Conservation (phyloP, 1,140 invertebrate species). For the Chrysomallon squamiferum region DNA sequence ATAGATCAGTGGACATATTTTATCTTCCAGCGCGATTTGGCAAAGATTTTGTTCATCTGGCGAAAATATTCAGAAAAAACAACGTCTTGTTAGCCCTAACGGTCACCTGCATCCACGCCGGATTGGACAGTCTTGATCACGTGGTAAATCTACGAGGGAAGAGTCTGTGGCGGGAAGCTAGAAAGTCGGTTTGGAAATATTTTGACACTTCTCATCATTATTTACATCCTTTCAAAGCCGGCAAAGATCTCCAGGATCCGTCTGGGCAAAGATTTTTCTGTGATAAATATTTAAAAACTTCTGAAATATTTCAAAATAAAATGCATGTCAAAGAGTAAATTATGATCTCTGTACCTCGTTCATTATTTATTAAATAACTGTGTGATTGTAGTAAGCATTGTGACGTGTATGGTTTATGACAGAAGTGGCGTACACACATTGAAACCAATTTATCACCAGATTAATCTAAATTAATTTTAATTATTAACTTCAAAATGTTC, state of each 20-base stretch:
- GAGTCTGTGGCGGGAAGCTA: not conserved
- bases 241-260: not conserved
- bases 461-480: too few species aligned
- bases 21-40: not conserved
- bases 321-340: too few species aligned
- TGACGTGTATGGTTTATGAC: too few species aligned
- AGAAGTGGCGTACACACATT: too few species aligned
- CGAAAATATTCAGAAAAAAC: conserved; percentile 1
- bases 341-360: too few species aligned
- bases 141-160: not conserved
- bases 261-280: not conserved
- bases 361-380: too few species aligned
- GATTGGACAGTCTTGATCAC: not conserved
- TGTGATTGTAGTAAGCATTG: too few species aligned
- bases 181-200: not conserved
- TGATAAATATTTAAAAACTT: not conserved
- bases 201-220: not conserved
- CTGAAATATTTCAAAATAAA: not conserved
- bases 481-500: too few species aligned
- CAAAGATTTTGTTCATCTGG: not conserved
- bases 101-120: not conserved
- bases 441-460: too few species aligned
- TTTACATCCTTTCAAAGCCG: conserved; percentile 1
- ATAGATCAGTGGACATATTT: not conserved
- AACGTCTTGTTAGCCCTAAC: not conserved